Percentiles rank a stretch among this genome's conserved stretches.
These are phyloP conservation scores for Platichthys flesus DNA, from an alignment of 2,113 vertebrate genomes.

Conservation along the genomic window DNA sequence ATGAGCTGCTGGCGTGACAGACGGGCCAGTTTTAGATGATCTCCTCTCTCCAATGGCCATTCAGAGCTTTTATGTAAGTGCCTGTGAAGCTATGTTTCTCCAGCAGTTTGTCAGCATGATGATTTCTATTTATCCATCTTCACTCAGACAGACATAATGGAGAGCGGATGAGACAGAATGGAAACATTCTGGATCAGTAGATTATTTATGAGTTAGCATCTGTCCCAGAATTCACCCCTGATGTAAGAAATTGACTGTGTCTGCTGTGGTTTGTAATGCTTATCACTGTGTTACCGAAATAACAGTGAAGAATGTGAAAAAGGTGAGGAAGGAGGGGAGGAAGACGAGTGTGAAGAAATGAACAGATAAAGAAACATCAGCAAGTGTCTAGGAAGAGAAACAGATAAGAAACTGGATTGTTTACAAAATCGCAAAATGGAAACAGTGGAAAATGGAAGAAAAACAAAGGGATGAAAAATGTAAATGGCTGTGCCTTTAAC, in stretches of 20 bases:
- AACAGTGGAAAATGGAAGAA: background rate
- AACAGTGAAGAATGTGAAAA: too few species aligned
- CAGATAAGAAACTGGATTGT: too few species aligned
- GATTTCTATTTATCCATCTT: slow-evolving; percentile 16
- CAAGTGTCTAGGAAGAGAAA: too few species aligned
- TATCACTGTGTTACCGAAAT: background rate
- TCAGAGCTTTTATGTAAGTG: background rate
- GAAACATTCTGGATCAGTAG: slow-evolving; percentile 31
- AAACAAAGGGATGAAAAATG: background rate
- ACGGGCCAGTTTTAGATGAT: background rate
- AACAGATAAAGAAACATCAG: too few species aligned
- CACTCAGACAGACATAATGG: background rate
- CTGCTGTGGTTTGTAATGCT: slow-evolving; percentile 38
- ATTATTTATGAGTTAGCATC: slow-evolving; percentile 55
- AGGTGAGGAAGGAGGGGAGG: too few species aligned
- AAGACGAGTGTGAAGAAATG: too few species aligned
- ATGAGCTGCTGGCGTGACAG: background rate
- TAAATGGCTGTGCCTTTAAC: slow-evolving; percentile 15
- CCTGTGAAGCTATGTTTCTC: slow-evolving; percentile 2
- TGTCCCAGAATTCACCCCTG: slow-evolving; percentile 33
- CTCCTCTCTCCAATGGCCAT: background rate
- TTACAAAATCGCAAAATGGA: too few species aligned
- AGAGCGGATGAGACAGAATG: slow-evolving; percentile 23
- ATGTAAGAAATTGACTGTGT: slow-evolving; percentile 55
- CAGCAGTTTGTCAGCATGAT: slow-evolving; percentile 19